These are phyloP conservation scores for Chalcosyrphus nemorum DNA, from an alignment of 2,888 invertebrate genomes.

Conservation along the genomic window DNA sequence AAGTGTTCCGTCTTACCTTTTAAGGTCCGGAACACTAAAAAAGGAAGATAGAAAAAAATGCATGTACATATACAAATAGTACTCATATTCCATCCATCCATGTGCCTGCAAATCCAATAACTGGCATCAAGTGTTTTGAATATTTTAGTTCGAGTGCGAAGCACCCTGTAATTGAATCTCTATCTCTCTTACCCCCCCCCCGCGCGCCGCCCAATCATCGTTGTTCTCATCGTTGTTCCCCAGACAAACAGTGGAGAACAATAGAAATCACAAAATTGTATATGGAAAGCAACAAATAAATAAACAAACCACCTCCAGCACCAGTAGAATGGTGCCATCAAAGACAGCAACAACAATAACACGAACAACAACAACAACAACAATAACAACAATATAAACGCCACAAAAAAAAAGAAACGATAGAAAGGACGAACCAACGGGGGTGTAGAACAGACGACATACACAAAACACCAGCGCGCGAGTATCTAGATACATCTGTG, in stretches of 20 bases:
- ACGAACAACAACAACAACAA: constrained; percentile 21
- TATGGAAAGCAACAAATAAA: constrained; percentile 68
- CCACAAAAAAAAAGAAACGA: constrained; percentile 24
- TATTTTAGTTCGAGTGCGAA: constrained; percentile 69
- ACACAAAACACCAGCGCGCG: not conserved
- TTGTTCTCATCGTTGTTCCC: constrained; percentile 23
- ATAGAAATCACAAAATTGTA: constrained; percentile 68
- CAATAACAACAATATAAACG: constrained; percentile 52
- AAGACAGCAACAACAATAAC: constrained; percentile 38
- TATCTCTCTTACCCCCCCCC: not conserved
- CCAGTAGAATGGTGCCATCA: constrained; percentile 8
- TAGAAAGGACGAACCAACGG: not conserved
- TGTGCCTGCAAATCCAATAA: constrained; percentile 65
- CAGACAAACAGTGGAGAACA: constrained; percentile 52
- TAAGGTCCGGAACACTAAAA: too few relatives aligned
- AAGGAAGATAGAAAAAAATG: too few relatives aligned
- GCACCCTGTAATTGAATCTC: constrained; percentile 72
- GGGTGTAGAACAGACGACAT: not conserved
- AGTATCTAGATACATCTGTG: constrained; percentile 69
- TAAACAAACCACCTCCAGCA: constrained; percentile 54
- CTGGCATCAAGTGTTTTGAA: constrained; percentile 72
- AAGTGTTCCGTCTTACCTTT: too few relatives aligned
- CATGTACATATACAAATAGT: not conserved
- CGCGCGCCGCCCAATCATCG: not conserved
- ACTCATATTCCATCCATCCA: constrained; percentile 44